phyloP scores from a whole-genome alignment of 2,797 vertebrate species.

The Danio jaintianensis region DNA sequence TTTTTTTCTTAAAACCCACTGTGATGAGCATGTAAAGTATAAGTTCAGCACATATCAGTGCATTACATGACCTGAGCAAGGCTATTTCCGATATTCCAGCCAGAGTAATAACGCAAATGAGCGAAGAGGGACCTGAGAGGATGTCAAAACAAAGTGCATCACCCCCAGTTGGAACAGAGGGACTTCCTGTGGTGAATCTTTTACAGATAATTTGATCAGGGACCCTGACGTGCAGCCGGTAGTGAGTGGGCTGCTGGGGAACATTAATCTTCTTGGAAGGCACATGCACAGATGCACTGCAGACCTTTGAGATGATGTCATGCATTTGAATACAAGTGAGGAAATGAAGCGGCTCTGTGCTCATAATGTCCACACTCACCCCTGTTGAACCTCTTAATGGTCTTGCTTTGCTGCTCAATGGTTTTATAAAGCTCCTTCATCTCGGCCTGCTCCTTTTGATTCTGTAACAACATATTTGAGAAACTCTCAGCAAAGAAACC shows the following conservation, averaged over 20 bases:
- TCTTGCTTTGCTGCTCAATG: slow-evolving; percentile 77
- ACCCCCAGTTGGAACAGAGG: slow-evolving; percentile 18
- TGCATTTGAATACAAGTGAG: slow-evolving; percentile 34
- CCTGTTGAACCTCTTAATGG: slow-evolving; percentile 84
- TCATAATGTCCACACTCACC: slow-evolving; percentile 65
- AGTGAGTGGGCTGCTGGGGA: slow-evolving; percentile 31
- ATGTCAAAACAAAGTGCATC: slow-evolving; percentile 39
- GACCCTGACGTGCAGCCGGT: slow-evolving; percentile 22
- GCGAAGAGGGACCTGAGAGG: not conserved
- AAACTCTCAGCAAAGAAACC: slow-evolving; percentile 7
- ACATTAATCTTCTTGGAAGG: slow-evolving; percentile 40
- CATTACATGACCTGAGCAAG: not conserved
- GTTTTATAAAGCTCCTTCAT: slow-evolving; percentile 76
- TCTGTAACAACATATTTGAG: slow-evolving; percentile 62
- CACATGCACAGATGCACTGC: slow-evolving; percentile 46
- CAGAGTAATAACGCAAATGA: slow-evolving; percentile 38
- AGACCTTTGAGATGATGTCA: slow-evolving; percentile 29
- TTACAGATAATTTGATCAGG: slow-evolving; percentile 49
- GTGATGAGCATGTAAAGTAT: not conserved
- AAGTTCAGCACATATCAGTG: not conserved
- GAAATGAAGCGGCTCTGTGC: not conserved
- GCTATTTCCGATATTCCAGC: not conserved
- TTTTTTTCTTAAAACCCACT: not conserved
- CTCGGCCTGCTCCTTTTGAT: slow-evolving; percentile 73
- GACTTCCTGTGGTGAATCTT: slow-evolving; percentile 41